These are phyloP conservation scores for Myripristis jacobus DNA, from an alignment of 2,797 vertebrate genomes.

Conservation along the genomic window DNA sequence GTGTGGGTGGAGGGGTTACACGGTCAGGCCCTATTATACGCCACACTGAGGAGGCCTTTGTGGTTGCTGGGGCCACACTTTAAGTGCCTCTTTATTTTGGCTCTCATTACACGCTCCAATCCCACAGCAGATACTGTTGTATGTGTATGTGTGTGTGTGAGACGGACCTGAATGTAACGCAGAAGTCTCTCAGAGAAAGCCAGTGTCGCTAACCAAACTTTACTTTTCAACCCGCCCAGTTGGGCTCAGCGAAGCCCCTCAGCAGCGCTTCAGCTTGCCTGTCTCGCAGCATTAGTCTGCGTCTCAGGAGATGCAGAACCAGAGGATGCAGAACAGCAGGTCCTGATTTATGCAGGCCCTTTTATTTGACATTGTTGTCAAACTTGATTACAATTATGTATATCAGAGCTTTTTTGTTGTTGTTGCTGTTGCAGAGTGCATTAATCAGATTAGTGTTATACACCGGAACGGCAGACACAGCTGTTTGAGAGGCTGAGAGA, in stretches of 20 bases:
- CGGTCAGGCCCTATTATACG: constrained; percentile 80
- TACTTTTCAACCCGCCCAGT: constrained; percentile 44
- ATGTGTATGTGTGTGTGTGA: constrained; percentile 41
- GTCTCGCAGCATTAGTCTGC: constrained; percentile 1
- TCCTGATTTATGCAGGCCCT: constrained; percentile 63
- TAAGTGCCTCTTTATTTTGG: constrained; percentile 83
- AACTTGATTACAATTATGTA: constrained; percentile 81
- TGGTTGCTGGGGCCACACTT: constrained; percentile 78
- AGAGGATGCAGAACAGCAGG: constrained; percentile 30
- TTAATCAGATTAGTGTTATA: constrained; percentile 81
- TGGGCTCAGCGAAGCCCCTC: constrained; percentile 37
- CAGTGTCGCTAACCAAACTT: constrained; percentile 73
- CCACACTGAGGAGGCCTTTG: constrained; percentile 83
- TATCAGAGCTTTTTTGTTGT: constrained; percentile 70
- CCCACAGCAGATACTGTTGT: constrained; percentile 71
- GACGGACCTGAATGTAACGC: constrained; percentile 65
- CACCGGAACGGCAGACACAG: constrained; percentile 74
- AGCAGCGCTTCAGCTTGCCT: constrained; percentile 18
- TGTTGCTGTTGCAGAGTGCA: constrained; percentile 67
- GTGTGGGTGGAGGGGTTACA: constrained; percentile 72
- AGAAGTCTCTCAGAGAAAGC: constrained; percentile 63
- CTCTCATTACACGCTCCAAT: constrained; percentile 79
- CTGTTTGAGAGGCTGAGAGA: constrained; percentile 76
- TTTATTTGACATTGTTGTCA: constrained; percentile 77
- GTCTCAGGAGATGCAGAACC: constrained; percentile 21